Evolutionary conservation across 2,888 invertebrate species (phyloP).

Genomic region (Loripinus fragilis): DNA sequence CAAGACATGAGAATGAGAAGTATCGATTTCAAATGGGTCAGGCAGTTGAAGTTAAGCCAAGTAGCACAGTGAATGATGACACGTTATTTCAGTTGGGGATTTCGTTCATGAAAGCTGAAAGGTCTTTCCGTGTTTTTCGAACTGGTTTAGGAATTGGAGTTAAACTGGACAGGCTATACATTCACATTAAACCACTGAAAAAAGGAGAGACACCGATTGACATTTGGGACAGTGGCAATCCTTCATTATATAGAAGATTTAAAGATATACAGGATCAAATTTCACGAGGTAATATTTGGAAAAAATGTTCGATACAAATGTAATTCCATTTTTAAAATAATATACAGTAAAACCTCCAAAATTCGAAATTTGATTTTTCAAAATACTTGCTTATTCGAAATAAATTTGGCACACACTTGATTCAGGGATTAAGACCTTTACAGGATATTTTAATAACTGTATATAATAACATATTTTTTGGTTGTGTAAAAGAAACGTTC

Average conservation of each 20-base stretch:
- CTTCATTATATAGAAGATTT: conserved; percentile 32
- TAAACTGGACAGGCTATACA: conserved; percentile 55
- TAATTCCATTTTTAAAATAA: no score
- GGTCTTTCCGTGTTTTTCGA: conserved; percentile 37
- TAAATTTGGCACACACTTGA: no score
- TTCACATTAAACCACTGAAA: conserved; percentile 52
- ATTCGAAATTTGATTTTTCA: no score
- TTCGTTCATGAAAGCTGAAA: conserved; percentile 46
- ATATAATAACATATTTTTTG: no score
- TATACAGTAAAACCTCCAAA: no score
- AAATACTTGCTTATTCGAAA: no score
- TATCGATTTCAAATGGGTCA: conserved; percentile 62
- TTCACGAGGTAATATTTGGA: conserved; percentile 46
- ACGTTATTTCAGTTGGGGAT: conserved; percentile 42
- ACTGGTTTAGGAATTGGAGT: conserved; percentile 58
- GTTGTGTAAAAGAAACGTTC: no score
- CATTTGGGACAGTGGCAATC: conserved; percentile 56
- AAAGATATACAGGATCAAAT: conserved; percentile 40
- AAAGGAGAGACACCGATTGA: conserved; percentile 34
- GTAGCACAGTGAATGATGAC: conserved; percentile 22
- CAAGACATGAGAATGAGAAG: conserved; percentile 57
- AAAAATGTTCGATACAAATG: no score
- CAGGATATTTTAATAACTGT: no score
- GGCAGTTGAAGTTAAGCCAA: conserved; percentile 61
- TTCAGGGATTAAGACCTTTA: no score